phyloP scores from a whole-genome alignment of 1,140 invertebrate species.

The Listronotus oregonensis region DNA sequence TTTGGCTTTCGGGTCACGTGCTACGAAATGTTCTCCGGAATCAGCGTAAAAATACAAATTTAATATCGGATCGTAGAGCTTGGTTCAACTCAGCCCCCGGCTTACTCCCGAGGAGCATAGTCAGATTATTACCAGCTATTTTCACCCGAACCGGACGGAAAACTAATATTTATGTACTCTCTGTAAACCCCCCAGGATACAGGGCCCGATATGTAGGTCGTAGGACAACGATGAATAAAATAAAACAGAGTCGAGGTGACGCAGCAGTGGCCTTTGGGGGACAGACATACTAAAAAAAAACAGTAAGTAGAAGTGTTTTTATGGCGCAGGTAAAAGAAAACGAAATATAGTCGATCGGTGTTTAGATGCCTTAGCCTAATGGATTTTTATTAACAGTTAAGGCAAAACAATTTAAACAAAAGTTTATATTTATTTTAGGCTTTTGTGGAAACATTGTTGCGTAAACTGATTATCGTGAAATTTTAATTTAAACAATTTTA shows the following conservation, averaged over 20 bases:
- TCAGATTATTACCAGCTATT: constrained; percentile 51
- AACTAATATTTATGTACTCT: constrained; percentile 42
- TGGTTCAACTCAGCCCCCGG: constrained; percentile 40
- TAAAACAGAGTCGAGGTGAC: neutral
- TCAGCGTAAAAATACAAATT: constrained; percentile 57
- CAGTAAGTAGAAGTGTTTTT: neutral
- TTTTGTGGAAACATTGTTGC: too few species aligned
- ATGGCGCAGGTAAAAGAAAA: neutral
- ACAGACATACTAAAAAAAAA: too few species aligned
- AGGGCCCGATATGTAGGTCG: constrained; percentile 25
- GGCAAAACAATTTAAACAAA: too few species aligned
- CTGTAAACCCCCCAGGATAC: constrained; percentile 22
- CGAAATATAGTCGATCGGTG: too few species aligned
- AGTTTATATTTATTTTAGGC: too few species aligned
- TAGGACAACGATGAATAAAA: constrained; percentile 29
- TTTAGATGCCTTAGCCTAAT: too few species aligned
- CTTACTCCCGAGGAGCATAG: constrained; percentile 43
- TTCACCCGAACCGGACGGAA: constrained; percentile 38
- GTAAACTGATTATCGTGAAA: too few species aligned
- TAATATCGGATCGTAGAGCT: constrained; percentile 52
- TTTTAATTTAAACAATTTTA: too few species aligned
- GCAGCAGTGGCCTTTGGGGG: neutral
- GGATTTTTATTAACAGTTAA: too few species aligned
- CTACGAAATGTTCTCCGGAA: constrained; percentile 52
- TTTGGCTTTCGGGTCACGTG: constrained; percentile 53